Evolutionary conservation across 2,113 vertebrate genomes (phyloP).

Genomic region (Pandion haliaetus): DNA sequence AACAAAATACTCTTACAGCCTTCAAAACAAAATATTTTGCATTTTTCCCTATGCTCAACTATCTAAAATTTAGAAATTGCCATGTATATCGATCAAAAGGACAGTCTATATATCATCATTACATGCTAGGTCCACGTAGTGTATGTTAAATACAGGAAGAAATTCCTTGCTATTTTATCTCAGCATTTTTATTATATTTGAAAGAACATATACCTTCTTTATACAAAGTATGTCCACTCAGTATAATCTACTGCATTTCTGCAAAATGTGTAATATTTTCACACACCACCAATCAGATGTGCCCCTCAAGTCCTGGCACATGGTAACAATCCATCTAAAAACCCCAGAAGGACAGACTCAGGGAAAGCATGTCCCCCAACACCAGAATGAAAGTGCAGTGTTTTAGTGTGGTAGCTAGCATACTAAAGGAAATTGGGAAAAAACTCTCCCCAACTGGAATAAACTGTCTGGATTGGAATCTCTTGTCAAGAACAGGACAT

Average conservation of each 20-base stretch:
- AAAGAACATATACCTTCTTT: not conserved
- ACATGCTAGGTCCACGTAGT: not conserved
- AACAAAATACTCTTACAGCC: constrained; percentile 35
- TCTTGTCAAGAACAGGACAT: not conserved
- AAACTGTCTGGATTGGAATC: not conserved
- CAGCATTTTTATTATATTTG: not conserved
- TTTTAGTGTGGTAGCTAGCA: not conserved
- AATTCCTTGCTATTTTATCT: not conserved
- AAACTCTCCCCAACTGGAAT: not conserved
- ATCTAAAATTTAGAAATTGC: not conserved
- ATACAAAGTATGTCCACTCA: not conserved
- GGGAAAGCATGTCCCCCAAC: not conserved
- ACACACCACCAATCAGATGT: not conserved
- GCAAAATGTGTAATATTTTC: not conserved
- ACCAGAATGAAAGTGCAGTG: not conserved
- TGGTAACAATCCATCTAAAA: not conserved
- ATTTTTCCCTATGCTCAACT: not conserved
- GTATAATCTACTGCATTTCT: not conserved
- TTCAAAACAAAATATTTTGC: not conserved
- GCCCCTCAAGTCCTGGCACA: not conserved
- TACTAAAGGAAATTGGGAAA: not conserved
- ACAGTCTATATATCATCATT: not conserved
- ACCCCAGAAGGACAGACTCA: not conserved
- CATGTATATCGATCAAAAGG: not conserved
- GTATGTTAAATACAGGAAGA: not conserved